A percentile compares a stretch with the other conserved stretches of the same genome.
Evolutionary conservation across 2,797 vertebrate species (phyloP).

Genomic region (Geotrypetes seraphini): DNA sequence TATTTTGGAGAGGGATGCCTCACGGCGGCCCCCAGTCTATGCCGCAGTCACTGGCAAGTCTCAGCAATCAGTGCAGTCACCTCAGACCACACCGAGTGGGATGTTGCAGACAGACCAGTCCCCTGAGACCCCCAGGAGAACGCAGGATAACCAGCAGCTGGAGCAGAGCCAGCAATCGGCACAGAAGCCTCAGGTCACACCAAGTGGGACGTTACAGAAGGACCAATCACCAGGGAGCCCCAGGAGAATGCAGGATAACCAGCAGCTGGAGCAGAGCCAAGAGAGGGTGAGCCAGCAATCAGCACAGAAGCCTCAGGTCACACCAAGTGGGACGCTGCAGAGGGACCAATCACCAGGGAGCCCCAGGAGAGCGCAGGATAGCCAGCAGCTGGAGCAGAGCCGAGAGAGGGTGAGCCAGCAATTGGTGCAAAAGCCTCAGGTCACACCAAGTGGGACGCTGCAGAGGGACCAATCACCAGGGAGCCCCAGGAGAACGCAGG

Average conservation of each 20-base stretch:
- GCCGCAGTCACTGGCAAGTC: background rate
- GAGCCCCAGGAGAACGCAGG: background rate
- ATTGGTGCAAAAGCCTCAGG: background rate
- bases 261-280: no score
- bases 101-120: background rate
- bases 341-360: background rate
- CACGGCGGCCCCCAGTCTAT: background rate
- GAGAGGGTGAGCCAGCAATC: no score
- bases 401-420: no score
- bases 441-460: background rate
- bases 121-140: background rate
- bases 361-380: background rate
- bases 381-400: no score
- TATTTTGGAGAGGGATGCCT: conserved; percentile 1
- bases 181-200: background rate
- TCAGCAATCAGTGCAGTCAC: background rate
- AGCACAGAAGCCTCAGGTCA: background rate
- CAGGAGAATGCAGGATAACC: background rate
- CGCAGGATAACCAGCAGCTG: background rate
- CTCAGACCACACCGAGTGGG: background rate
- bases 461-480: background rate
- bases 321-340: background rate
- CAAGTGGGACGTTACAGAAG: background rate
- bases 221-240: background rate
- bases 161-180: background rate